Evolutionary conservation across 2,888 invertebrate genomes (phyloP), one percentile per base, ranked within the genome.

Genomic region (Urechis unicinctus): DNA sequence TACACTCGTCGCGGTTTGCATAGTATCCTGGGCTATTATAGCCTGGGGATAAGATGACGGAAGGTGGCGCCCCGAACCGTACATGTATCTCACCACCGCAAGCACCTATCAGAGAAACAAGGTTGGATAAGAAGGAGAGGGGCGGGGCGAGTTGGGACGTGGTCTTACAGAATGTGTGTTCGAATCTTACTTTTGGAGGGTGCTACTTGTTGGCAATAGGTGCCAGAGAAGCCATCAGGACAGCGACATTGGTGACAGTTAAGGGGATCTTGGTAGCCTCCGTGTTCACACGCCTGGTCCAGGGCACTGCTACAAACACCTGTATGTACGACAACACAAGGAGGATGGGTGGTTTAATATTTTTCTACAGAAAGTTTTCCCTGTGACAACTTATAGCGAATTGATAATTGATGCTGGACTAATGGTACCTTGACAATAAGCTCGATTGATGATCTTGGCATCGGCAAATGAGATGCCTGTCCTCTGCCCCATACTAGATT

Each of bases 401-500:
- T n/a, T n/a, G n/a, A n/a, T n/a, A n/a, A n/a, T n/a, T n/a, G n/a
- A n/a, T 41, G 41, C 17, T 17, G 17, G 41, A n/a, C n/a, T n/a
- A n/a, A n/a, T n/a, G n/a, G n/a, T 9, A 56, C 59, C 51, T 25
- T 9, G 3, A 47, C 65, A 65, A 47, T 65, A 65, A 21, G 61
- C 57, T n/a, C 28, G 24, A 51, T 65, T 65, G 54, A 65, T 55
- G 52, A 58, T 47, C 44, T 57, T 61, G 30, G 54, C 57, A 47
- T 65, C 65, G 9, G 55, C 44, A 51, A 53, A 65, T 2, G 65
- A 65, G 21, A 65, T 46, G 1, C 62, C 61, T 1, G 58, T 58
- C 30, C 64, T 53, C 53, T 65, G 65, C 2, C 65, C 65, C 59
- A 65, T 61, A 47, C 42, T 57, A 6, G 26, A 31, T 49, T 65